Base-by-base conservation (phyloP, 37 sponge, comb jelly and placozoan genomes). In the Corticium candelabrum region DNA sequence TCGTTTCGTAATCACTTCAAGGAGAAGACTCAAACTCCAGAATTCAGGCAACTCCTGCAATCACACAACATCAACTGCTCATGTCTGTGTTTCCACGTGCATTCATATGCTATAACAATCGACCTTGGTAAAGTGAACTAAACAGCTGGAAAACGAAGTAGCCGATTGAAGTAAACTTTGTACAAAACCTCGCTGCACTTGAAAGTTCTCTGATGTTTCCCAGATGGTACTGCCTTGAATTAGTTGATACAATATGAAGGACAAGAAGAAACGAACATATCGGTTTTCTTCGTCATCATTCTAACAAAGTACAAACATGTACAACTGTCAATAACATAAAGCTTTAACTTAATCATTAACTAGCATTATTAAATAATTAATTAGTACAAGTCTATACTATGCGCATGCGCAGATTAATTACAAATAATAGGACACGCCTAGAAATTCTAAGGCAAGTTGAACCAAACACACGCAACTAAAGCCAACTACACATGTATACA, bases 71-170 rank as follows among this genome's bases (percentile, higher is more conserved):
- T n/a, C n/a, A n/a, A n/a, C n/a, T n/a, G n/a, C n/a, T n/a, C n/a
- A n/a, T n/a, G n/a, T n/a, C n/a, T n/a, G n/a, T n/a, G n/a, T n/a
- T n/a, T n/a, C n/a, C n/a, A n/a, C n/a, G n/a, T n/a, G n/a, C n/a
- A n/a, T n/a, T n/a, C n/a, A n/a, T n/a, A n/a, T n/a, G n/a, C n/a
- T n/a, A n/a, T n/a, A n/a, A n/a, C n/a, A n/a, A n/a, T n/a, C n/a
- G n/a, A 91, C 92, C 81, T 89, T 75, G 0, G 94, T 87, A 76
- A 93, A 94, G 40, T 86, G 89, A 0, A 88, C 74, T 11, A 94
- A 83, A 79, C 86, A 88, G 50, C 87, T 84, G 31, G 87, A 50
- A 43, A 79, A 88, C 35, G 89, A 79, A 27, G 89, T 80, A 31
- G 82, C 70, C 37, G 91, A 86, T 38, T 83, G 82, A 2, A 94